These are phyloP conservation scores for Sebastes flavidus DNA, from an alignment of 2,797 vertebrate genomes.

Conservation along the genomic window DNA sequence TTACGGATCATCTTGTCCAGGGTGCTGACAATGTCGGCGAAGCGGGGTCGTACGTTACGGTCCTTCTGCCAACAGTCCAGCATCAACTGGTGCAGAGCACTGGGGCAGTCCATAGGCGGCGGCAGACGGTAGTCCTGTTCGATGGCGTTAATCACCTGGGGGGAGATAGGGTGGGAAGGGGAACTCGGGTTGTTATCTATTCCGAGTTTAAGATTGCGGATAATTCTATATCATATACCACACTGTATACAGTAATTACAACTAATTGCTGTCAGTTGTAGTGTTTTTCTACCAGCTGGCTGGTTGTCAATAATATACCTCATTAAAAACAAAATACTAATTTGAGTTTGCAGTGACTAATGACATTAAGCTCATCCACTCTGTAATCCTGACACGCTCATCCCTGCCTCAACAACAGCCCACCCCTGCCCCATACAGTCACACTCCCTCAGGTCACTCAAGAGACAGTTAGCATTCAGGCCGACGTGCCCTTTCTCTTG, in stretches of 20 bases:
- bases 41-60: slow-evolving; percentile 95
- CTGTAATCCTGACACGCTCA: slow-evolving; percentile 5
- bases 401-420: not conserved
- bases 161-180: not conserved
- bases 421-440: not conserved
- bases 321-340: slow-evolving; percentile 11
- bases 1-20: slow-evolving; percentile 99
- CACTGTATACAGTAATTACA: not conserved
- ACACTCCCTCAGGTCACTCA: slow-evolving; percentile 25
- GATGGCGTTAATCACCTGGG: slow-evolving; percentile 96
- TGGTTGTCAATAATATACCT: not conserved
- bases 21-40: slow-evolving; percentile 96
- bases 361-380: not conserved
- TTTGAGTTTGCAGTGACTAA: slow-evolving; percentile 9
- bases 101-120: slow-evolving; percentile 97
- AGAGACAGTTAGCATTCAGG: slow-evolving; percentile 50
- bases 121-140: slow-evolving; percentile 98
- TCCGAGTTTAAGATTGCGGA: not conserved
- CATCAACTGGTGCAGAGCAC: slow-evolving; percentile 97
- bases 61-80: slow-evolving; percentile 99
- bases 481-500: slow-evolving; percentile 48
- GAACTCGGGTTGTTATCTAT: not conserved
- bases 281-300: slow-evolving; percentile 3
- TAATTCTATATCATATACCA: not conserved
- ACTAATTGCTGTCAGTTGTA: not conserved